phyloP scores from a whole-genome alignment of 2,113 vertebrate genomes.

The Egretta garzetta region DNA sequence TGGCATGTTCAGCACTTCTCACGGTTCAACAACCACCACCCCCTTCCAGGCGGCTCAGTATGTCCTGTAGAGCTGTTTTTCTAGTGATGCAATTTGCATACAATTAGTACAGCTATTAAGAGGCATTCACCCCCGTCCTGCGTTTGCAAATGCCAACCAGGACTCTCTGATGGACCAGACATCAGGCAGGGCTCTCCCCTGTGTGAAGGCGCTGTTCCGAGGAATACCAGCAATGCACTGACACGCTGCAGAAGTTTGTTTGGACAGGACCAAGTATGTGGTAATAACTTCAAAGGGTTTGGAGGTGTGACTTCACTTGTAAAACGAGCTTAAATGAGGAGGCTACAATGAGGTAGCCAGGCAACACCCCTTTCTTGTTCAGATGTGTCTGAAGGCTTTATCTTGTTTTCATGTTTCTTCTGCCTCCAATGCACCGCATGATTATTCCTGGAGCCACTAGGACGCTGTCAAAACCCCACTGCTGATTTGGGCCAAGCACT shows the following conservation, averaged over 20 bases:
- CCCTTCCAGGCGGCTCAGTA: not conserved
- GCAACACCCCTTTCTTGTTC: not conserved
- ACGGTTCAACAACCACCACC: not conserved
- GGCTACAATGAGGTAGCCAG: not conserved
- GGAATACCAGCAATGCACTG: not conserved
- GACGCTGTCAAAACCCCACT: not conserved
- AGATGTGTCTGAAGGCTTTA: not conserved
- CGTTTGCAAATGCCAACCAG: not conserved
- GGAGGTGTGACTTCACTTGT: not conserved
- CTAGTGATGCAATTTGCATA: not conserved
- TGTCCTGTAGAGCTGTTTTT: not conserved
- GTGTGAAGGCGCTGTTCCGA: not conserved
- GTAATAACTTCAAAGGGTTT: not conserved
- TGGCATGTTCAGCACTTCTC: not conserved
- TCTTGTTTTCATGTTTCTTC: not conserved
- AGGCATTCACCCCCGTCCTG: fast-evolving
- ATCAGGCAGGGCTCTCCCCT: not conserved
- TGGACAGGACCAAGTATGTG: not conserved
- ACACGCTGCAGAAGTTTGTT: not conserved
- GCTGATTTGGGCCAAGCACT: too few species aligned
- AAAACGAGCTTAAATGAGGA: not conserved
- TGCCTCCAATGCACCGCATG: not conserved
- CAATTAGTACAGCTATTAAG: not conserved
- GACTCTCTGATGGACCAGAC: not conserved
- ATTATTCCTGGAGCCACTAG: not conserved